Evolutionary conservation across 2,888 invertebrate species (phyloP).

Genomic region (Drosophila hamatofila): DNA sequence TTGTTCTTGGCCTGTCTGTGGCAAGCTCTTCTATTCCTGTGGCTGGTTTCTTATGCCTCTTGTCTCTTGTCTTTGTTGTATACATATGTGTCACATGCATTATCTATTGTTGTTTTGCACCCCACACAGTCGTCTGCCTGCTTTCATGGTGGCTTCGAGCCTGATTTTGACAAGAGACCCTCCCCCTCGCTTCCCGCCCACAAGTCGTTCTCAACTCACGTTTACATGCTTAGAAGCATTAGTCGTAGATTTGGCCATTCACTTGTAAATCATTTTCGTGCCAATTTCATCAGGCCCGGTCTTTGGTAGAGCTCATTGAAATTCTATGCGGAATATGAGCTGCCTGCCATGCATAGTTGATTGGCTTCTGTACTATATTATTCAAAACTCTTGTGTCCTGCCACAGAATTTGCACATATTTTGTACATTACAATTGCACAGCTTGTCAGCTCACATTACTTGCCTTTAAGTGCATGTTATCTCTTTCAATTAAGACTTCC

Average conservation of each 20-base stretch:
- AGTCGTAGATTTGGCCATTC: conserved; percentile 9
- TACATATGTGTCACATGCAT: conserved; percentile 46
- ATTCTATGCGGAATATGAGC: conserved; percentile 23
- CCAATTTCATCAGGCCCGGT: conserved; percentile 32
- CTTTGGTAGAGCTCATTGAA: conserved; percentile 23
- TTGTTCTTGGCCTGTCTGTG: conserved; percentile 13
- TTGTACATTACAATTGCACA: conserved; percentile 36
- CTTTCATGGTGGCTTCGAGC: conserved; percentile 16
- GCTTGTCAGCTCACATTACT: conserved; percentile 6
- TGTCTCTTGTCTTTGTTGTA: conserved; percentile 35
- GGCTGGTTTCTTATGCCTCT: conserved; percentile 15
- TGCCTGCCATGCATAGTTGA: conserved; percentile 23
- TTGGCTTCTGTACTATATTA: neutral
- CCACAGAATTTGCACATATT: conserved; percentile 8
- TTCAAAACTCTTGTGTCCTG: conserved; percentile 6
- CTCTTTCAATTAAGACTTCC: conserved; percentile 63
- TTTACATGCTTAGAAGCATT: conserved; percentile 4
- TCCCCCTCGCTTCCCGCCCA: neutral
- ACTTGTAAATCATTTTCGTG: conserved; percentile 32
- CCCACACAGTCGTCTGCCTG: conserved; percentile 15
- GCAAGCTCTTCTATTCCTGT: conserved; percentile 26
- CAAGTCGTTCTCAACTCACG: neutral
- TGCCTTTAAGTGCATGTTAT: conserved; percentile 6
- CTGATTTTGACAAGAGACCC: conserved; percentile 39
- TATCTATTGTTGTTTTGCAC: conserved; percentile 49